Base-by-base conservation (phyloP, 1,140 invertebrate genomes). In the Anagrus nilaparvatae region DNA sequence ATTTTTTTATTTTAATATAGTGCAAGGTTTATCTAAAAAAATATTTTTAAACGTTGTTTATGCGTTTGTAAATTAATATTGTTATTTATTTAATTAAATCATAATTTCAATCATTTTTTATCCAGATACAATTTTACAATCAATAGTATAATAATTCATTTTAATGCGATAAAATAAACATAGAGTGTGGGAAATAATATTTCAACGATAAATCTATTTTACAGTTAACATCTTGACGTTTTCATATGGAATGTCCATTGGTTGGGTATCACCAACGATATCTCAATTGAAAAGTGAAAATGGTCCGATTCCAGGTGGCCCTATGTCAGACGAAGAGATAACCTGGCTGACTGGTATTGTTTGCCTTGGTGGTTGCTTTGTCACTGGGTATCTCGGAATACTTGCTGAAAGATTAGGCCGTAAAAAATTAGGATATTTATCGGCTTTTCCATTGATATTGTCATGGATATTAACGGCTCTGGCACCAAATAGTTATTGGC, bases 221-320 rank as follows among this genome's bases (percentile, higher is more conserved):
- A 7, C 58, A 78, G 76, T 62, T 13, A 76, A 76, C 46, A 35
- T 72, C 0, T 59, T 67, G 4, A 34, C 63, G 0, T 44, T 76
- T n/a, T 53, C 59, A 0, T 71, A 74, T 37, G 75, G 74, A 0
- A 50, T 63, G 13, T 61, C 68, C 24, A 37, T 67, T 1, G 72
- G 73, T 9, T 77, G 74, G 74, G 49, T 66, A 7, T 73, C 75
- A 0, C 71, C 73, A 1, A 60, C 69, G 44, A 57, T 64, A 7
- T 67, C 65, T 1, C 46, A 60, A n/a, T 43, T 76, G 2, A 58
- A 64, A 35, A 63, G 63, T 1, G 30, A 54, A 0, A 17, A 56
- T 13, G 60, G 63, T 0, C 70, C 71, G 0, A 47, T 69, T 0
- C 67, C 64, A 4, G 43, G 21, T 0, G 41, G 17, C 5, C 61